phyloP scores from a whole-genome alignment of 2,113 vertebrate genomes.

The Lonchura striata region DNA sequence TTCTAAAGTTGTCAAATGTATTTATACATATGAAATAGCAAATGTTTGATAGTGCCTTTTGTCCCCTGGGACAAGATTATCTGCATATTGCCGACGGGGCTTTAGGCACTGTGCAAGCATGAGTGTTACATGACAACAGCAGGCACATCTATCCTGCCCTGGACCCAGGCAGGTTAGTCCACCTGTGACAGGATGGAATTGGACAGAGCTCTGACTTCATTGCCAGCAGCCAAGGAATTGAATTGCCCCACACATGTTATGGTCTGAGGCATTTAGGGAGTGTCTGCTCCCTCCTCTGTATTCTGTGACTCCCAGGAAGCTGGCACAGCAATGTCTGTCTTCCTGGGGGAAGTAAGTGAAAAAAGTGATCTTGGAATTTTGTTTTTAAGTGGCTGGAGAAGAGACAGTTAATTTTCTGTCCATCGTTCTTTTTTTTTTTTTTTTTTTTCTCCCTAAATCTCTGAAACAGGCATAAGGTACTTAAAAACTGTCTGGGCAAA shows the following conservation, averaged over 20 bases:
- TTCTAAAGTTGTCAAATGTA: constrained; percentile 58
- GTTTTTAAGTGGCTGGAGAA: neutral
- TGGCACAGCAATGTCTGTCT: neutral
- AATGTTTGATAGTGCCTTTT: constrained; percentile 45
- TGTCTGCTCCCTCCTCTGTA: neutral
- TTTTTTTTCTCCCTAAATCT: neutral
- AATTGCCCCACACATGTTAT: neutral
- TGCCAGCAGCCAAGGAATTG: neutral
- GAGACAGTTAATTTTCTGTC: neutral
- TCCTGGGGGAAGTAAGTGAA: neutral
- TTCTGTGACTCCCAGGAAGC: neutral
- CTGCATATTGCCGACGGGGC: neutral
- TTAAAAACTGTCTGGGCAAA: neutral
- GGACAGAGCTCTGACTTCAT: neutral
- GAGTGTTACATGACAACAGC: neutral
- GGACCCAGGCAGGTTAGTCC: neutral
- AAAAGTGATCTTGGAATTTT: neutral
- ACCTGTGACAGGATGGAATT: neutral
- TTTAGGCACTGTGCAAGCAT: neutral
- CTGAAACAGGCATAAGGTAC: neutral
- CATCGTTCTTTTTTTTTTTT: rapidly evolving
- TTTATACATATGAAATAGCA: constrained; percentile 57
- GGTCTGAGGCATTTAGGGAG: neutral
- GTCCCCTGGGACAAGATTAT: constrained; percentile 20
- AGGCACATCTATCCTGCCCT: neutral